Base-by-base conservation (phyloP, 2,113 vertebrate genomes). In the Indri indri region DNA sequence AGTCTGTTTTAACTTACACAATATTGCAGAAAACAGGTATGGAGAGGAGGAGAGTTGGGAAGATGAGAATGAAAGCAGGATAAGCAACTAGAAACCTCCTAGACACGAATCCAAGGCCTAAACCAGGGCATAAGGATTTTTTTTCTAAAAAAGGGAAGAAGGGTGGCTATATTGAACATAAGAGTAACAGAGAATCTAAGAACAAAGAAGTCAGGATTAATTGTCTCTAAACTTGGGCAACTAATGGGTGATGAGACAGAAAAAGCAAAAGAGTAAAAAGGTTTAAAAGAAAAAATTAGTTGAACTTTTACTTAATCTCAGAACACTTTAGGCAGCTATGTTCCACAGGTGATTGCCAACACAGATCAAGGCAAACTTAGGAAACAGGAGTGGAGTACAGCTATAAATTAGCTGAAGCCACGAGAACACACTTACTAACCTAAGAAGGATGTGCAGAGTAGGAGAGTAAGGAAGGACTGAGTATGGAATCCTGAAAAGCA, bases 241-340 rank as follows among this genome's bases (percentile, higher is more conserved):
- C 20, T 47, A 73, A 57, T 34, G 80, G 45, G 32, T 81, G 70
- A 90, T 27, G 37, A 80, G 34, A 82, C 25, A 88, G 4, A 47
- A 18, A 61, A 83, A 47, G 42, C 0, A 45, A 61, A 65, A 91
- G 17, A 87, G 32, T 25, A 61, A 34, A 81, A 73, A 50, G 20
- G 27, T 59, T 6, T 40, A 40, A 59, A 27, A n/a, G 47, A 4
- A 74, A 71, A 74, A 40, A 34, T 37, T 40, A 70, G 54, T 14
- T 90, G 12, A 77, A 84, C 47, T 83, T 95, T 88, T 83, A 90
- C 16, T 81, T 86, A 90, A 59, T 66, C 50, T 81, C 47, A 65
- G 32, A 81, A 86, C 14, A 57, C 45, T 73, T 59, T 81, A 89
- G 25, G 54, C 20, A 30, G 80, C 54, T 90, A 80, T 73, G 32